Base-by-base conservation (phyloP, 1,140 invertebrate species). In the Bombus ignitus region DNA sequence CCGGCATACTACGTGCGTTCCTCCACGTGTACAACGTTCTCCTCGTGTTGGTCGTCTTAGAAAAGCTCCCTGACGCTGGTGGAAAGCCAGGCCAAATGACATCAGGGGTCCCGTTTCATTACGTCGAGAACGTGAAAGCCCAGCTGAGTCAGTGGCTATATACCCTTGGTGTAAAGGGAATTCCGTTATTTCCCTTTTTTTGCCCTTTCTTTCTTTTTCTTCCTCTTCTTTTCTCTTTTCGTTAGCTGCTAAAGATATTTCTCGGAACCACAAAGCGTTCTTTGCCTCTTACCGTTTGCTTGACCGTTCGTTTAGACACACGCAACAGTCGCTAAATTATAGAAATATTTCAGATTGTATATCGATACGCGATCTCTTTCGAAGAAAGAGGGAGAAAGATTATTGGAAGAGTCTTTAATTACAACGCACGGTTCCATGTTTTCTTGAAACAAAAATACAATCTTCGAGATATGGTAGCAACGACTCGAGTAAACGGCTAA, bases 81-180 rank as follows among this genome's bases (percentile, higher is more conserved):
- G 86, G 82, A 88, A 90, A 88, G 89, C 86, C 86, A 68, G 72
- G 74, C 72, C 73, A 90, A 90, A 90, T 90, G 88, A 90, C 89
- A 90, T 90, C 86, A 88, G 88, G 89, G 86, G 59, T 82, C 86
- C 65, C 88, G 88, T 90, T 90, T 90, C 86, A 90, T 90, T 90
- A 90, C 83, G 86, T 59, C 88, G 86, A 85, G 82, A 82, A 90
- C 82, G 86, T 87, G 86, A 90, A 90, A 90, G 89, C 85, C 89
- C 89, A 89, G 89, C 89, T 90, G 89, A 90, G 89, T 90, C 88
- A 90, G 85, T 89, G 88, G 88, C 85, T 89, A 83, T 88, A 87
- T 42, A 53, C 71, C 83, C 66, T 75, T 42, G 77, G 76, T 87
- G 85, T 89, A 89, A 90, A 89, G 83, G 88, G 76, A 87, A 85